Conservation (phyloP, 2,113 vertebrate genomes). For the Scatophagus argus region DNA sequence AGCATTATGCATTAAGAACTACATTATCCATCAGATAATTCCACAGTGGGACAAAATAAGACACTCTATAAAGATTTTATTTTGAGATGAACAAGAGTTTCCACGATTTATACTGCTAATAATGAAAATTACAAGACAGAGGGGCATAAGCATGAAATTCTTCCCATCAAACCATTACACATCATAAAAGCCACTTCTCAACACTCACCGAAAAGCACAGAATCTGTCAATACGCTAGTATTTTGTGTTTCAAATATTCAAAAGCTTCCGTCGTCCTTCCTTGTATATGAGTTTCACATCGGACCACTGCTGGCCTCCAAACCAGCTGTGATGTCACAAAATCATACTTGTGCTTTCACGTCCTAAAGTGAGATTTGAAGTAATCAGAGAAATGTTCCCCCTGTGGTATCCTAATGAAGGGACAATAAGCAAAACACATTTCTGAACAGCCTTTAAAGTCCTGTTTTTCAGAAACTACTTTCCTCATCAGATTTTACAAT, state of each 20-base stretch:
- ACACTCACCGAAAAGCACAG: neutral
- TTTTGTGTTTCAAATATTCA: neutral
- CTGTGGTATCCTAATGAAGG: neutral
- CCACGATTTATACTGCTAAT: neutral
- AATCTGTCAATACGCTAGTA: conserved; percentile 4
- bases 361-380: neutral
- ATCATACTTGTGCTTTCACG: accelerated
- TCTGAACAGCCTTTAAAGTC: neutral
- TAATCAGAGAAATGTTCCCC: neutral
- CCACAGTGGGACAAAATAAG: neutral
- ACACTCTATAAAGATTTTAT: neutral
- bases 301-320: neutral
- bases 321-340: neutral
- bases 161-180: too few species aligned
- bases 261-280: neutral
- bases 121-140: neutral
- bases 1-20: too few species aligned
- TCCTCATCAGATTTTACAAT: neutral
- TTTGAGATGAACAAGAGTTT: too few species aligned
- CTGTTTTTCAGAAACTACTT: neutral
- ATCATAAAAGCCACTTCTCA: neutral
- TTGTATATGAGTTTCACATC: neutral
- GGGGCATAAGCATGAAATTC: too few species aligned
- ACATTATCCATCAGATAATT: neutral
- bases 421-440: neutral